Evolutionary conservation across 2,888 invertebrate species (phyloP).

Genomic region (Synanthedon vespiformis): DNA sequence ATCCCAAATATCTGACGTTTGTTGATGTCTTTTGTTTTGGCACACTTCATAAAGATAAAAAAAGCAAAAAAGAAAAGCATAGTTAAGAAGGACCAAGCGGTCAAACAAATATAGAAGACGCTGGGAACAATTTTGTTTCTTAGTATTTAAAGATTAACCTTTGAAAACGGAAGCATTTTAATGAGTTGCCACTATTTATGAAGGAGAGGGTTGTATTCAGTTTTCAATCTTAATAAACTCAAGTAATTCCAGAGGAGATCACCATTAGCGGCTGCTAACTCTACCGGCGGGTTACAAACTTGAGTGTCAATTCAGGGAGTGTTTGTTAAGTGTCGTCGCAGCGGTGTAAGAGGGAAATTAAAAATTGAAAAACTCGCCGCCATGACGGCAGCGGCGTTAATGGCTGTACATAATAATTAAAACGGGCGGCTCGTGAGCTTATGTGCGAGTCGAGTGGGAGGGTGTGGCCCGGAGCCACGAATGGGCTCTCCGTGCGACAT

Average conservation of each 20-base stretch:
- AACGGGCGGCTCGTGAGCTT: slow-evolving; percentile 62
- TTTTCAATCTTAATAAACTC: not conserved
- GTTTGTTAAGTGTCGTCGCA: slow-evolving; percentile 43
- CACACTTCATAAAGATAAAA: too few species aligned
- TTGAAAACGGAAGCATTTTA: not conserved
- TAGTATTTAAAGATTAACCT: not conserved
- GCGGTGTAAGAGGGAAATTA: slow-evolving; percentile 59
- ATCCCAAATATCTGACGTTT: too few species aligned
- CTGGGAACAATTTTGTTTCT: too few species aligned
- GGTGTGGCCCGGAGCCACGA: slow-evolving; percentile 65
- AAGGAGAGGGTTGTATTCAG: not conserved
- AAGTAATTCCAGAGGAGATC: slow-evolving; percentile 7
- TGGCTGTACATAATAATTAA: slow-evolving; percentile 70
- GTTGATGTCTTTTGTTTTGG: too few species aligned
- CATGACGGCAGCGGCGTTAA: slow-evolving; percentile 66
- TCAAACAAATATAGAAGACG: too few species aligned
- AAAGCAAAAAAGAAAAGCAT: too few species aligned
- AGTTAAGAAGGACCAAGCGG: too few species aligned
- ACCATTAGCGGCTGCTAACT: slow-evolving; percentile 7
- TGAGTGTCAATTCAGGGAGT: slow-evolving; percentile 51
- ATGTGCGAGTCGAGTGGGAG: slow-evolving; percentile 67
- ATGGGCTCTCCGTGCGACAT: slow-evolving; percentile 66
- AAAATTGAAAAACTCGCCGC: slow-evolving; percentile 68
- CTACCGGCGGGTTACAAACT: slow-evolving; percentile 37
- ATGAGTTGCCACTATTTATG: not conserved